Percentiles rank a stretch among this genome's conserved stretches.
Conservation (phyloP, 2,797 vertebrate genomes). For the Trichosurus vulpecula region DNA sequence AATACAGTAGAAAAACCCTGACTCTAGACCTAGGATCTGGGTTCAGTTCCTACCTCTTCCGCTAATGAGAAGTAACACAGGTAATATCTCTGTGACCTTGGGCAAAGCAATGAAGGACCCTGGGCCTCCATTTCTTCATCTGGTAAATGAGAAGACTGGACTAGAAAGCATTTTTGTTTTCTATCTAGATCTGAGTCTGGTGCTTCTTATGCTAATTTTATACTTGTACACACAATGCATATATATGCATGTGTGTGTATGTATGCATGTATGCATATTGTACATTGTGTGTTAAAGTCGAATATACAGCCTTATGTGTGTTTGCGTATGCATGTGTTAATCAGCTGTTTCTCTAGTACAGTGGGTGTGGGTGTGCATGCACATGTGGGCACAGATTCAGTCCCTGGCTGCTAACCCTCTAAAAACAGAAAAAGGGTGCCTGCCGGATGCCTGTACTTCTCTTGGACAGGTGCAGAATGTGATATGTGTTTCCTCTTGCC, state of each 20-base stretch:
- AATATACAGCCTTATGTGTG: background rate
- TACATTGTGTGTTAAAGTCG: background rate
- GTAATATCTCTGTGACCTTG: background rate
- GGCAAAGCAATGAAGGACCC: background rate
- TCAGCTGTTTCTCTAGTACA: background rate
- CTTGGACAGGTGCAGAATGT: background rate
- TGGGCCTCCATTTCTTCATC: background rate
- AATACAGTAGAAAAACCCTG: background rate
- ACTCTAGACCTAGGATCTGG: background rate
- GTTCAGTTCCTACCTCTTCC: background rate
- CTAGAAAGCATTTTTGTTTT: background rate
- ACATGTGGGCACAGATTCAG: background rate
- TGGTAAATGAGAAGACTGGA: background rate
- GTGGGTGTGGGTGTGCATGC: background rate
- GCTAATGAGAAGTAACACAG: background rate
- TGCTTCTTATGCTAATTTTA: background rate
- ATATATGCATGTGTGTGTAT: background rate
- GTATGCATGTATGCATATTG: background rate
- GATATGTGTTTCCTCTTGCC: slow-evolving; percentile 33
- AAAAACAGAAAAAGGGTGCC: background rate
- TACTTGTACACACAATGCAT: background rate
- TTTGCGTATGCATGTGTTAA: background rate
- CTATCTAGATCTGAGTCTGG: background rate
- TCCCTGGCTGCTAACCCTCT: background rate
- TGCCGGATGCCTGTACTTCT: rapidly evolving